phyloP scores from a whole-genome alignment of 2,797 vertebrate genomes.

The Artibeus lituratus region DNA sequence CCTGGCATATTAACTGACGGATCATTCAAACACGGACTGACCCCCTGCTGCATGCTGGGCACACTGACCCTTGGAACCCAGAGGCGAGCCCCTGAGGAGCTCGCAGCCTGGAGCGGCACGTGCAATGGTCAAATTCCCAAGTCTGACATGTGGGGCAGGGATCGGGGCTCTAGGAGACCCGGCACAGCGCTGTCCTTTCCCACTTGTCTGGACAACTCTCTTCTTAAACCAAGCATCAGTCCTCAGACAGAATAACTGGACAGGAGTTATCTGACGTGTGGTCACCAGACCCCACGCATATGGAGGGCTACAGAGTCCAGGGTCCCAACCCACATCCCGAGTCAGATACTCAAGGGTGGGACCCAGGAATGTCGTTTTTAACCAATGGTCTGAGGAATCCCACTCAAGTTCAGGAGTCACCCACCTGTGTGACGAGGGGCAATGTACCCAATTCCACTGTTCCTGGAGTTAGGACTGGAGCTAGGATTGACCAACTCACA shows the following conservation, averaged over 20 bases:
- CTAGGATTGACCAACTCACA: neutral
- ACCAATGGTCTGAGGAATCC: neutral
- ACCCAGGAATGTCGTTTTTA: neutral
- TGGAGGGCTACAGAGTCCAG: neutral
- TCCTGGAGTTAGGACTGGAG: neutral
- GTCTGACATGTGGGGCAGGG: neutral
- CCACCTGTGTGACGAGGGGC: neutral
- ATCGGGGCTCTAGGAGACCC: neutral
- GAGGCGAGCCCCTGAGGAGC: neutral
- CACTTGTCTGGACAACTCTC: neutral
- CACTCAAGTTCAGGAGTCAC: neutral
- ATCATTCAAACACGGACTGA: no score
- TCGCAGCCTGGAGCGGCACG: neutral
- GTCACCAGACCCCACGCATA: fast-evolving
- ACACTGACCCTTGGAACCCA: neutral
- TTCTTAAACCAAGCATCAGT: neutral
- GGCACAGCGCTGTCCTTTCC: neutral
- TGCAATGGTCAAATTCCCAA: neutral
- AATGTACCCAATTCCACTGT: neutral
- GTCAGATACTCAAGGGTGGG: neutral
- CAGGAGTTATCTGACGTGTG: neutral
- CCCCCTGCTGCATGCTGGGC: no score
- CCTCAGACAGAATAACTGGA: neutral
- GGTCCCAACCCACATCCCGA: neutral
- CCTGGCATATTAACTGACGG: neutral